Evolutionary conservation across 2,113 vertebrate species (phyloP).

Genomic region (Paradoxurus hermaphroditus): DNA sequence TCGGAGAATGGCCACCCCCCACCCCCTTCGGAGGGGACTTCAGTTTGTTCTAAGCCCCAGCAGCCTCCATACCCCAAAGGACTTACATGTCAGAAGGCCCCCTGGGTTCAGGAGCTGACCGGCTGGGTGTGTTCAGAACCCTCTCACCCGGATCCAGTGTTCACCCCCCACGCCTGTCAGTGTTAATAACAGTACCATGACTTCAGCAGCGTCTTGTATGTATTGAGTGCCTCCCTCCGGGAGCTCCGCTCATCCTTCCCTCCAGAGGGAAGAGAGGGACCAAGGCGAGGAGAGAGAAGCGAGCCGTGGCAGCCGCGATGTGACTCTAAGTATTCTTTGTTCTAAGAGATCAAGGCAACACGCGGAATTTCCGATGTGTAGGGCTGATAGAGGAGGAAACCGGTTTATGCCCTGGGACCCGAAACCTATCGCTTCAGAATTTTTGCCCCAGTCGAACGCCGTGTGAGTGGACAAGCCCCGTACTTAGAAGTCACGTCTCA

Average conservation of each 20-base stretch:
- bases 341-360: neutral
- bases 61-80: neutral
- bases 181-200: slow-evolving; percentile 21
- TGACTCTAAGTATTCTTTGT: slow-evolving; percentile 49
- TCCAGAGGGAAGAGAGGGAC: slow-evolving; percentile 42
- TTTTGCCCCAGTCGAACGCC: neutral
- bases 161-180: too few relatives aligned
- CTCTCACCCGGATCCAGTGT: neutral
- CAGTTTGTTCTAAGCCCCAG: neutral
- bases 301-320: neutral
- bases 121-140: neutral
- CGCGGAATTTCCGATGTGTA: neutral
- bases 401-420: neutral
- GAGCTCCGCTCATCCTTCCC: slow-evolving; percentile 42
- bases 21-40: neutral
- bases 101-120: neutral
- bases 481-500: neutral
- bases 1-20: neutral
- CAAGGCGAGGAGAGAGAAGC: neutral
- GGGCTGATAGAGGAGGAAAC: neutral
- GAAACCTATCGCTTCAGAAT: neutral
- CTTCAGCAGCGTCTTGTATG: neutral
- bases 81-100: neutral
- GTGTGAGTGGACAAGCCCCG: neutral
- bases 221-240: slow-evolving; percentile 53